Evolutionary conservation across 2,888 invertebrate species (phyloP).

Genomic region (Drosophila buzzatii): DNA sequence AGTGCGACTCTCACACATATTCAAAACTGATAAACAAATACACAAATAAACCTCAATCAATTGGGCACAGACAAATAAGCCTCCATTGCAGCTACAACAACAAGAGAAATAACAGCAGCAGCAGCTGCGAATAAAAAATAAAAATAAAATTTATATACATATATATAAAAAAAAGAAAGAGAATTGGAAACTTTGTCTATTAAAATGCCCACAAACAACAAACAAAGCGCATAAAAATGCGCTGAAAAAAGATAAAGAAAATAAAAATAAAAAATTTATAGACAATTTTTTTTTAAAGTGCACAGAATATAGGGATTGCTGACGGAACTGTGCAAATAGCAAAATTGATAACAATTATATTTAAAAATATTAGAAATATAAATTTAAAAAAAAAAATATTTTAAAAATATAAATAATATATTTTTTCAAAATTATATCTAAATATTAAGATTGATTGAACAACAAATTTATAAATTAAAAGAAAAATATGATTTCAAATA

Average conservation of each 20-base stretch:
- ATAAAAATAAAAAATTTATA: constrained; percentile 3
- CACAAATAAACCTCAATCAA: constrained; percentile 72
- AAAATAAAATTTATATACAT: constrained; percentile 5
- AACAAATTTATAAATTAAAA: too few relatives aligned
- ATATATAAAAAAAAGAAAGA: constrained; percentile 9
- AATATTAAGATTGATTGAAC: too few relatives aligned
- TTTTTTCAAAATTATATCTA: too few relatives aligned
- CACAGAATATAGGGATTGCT: too few relatives aligned
- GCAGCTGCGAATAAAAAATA: constrained; percentile 7
- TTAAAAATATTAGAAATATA: too few relatives aligned
- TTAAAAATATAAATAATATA: too few relatives aligned
- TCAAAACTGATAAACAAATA: constrained; percentile 31
- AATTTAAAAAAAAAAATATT: too few relatives aligned
- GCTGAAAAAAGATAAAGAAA: neutral
- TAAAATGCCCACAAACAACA: constrained; percentile 51
- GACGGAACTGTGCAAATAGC: too few relatives aligned
- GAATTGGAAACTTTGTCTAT: constrained; percentile 38
- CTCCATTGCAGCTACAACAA: constrained; percentile 47
- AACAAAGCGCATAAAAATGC: constrained; percentile 10
- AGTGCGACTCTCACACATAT: neutral
- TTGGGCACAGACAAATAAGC: constrained; percentile 75
- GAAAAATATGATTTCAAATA: too few relatives aligned
- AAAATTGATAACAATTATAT: too few relatives aligned
- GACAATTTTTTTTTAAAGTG: too few relatives aligned
- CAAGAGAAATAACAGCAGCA: constrained; percentile 10